phyloP scores from a whole-genome alignment of 2,888 invertebrate genomes.

The Lasioglossum marginatum region DNA sequence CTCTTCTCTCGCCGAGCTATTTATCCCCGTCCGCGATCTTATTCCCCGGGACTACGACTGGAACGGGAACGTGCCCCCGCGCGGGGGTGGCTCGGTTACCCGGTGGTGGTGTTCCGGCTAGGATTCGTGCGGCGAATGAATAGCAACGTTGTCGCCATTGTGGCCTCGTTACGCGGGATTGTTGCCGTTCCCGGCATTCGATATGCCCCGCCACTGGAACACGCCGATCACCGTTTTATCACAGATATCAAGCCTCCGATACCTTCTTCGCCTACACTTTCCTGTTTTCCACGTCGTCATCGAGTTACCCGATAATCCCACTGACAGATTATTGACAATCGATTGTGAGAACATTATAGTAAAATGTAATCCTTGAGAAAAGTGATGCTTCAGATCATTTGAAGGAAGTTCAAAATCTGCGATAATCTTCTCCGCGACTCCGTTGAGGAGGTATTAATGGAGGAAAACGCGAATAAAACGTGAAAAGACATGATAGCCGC shows the following conservation, averaged over 20 bases:
- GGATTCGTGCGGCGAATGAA: conserved; percentile 19
- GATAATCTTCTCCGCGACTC: too few species aligned
- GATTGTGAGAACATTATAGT: too few species aligned
- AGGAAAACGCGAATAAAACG: too few species aligned
- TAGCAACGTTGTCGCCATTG: conserved; percentile 2
- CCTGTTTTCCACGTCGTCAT: not conserved
- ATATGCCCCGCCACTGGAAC: not conserved
- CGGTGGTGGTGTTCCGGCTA: not conserved
- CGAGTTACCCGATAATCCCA: too few species aligned
- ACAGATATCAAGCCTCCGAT: not conserved
- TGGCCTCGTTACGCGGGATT: conserved; percentile 25
- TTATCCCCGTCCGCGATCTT: conserved; percentile 21
- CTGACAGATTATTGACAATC: too few species aligned
- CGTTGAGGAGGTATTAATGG: too few species aligned
- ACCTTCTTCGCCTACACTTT: not conserved
- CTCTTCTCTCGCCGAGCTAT: not conserved
- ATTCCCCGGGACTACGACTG: conserved; percentile 1
- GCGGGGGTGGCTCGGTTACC: not conserved
- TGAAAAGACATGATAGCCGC: too few species aligned
- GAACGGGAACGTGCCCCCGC: not conserved
- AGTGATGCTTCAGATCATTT: too few species aligned
- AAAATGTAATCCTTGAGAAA: too few species aligned
- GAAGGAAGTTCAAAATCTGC: too few species aligned
- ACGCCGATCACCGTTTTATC: not conserved
- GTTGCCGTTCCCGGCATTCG: not conserved